Evolutionary conservation across 2,888 invertebrate genomes (phyloP), one percentile per base, ranked within the genome.

Genomic region (Nipponacmea schrenckii): DNA sequence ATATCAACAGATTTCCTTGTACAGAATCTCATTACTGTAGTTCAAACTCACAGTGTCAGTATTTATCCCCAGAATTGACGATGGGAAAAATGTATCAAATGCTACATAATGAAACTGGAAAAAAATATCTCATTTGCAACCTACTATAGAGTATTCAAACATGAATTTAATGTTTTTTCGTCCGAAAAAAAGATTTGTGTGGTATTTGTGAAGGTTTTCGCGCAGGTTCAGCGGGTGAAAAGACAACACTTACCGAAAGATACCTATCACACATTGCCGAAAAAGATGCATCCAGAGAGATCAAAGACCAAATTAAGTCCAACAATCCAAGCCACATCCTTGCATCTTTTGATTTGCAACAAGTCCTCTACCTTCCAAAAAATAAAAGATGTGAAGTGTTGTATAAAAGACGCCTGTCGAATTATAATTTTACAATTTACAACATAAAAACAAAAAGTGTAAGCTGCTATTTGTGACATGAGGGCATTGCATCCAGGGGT

Each of bases 21-120:
- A 56, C 56, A 20, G 56, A 56, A 56, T 56, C 20, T n/a, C 56
- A 56, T 20, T 56, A 56, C 56, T 56, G 56, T 20, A 20, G 56
- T 0, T 56, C 56, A 20, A 20, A 17, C n/a, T 56, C 56, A 20
- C 48, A 48, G 48, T 48, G n/a, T n/a, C 48, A 48, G 48, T 48
- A 48, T 48, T 48, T 48, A 48, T 48, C 15, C n/a, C 5, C 5
- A 5, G 2, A 31, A 31, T 31, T 5, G 31, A 31, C 31, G 31
- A 5, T 3, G 31, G 15, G 1, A 50, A 20, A 50, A 50, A 15
- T 7, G 1, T n/a, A 50, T 15, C 15, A 50, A 50, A 50, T 12
- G 50, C 1, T n/a, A n/a, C 20, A 12, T n/a, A 15, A 50, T 15
- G 15, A n/a, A n/a, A 50, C 15, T 8, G 50, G 17, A 50, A 50